Conservation (phyloP, 2,888 invertebrate genomes). For the Endomychus coccineus region DNA sequence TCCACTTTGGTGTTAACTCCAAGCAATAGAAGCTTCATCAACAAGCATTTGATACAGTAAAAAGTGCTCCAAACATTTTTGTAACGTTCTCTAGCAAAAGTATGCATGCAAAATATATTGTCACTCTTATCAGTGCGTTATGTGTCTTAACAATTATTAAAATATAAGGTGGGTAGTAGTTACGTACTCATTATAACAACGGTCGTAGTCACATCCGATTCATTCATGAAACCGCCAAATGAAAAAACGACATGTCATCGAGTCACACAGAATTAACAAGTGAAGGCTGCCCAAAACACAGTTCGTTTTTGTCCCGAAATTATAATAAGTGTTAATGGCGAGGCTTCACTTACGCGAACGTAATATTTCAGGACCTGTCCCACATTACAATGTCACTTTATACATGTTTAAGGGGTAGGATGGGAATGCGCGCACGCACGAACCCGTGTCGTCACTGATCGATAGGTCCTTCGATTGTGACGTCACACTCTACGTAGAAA, state of each 20-base stretch:
- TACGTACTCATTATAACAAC: too few relatives aligned
- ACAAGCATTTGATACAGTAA: too few relatives aligned
- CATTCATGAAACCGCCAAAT: conserved; percentile 18
- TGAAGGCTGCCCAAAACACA: neutral
- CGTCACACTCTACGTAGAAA: too few relatives aligned
- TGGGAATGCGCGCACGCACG: conserved; percentile 18
- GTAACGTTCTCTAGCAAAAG: too few relatives aligned
- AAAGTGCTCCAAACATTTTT: too few relatives aligned
- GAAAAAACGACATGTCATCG: conserved; percentile 21
- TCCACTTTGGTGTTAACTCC: too few relatives aligned
- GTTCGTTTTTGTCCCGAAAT: neutral
- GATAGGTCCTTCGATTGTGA: conserved; percentile 24
- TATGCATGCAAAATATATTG: too few relatives aligned
- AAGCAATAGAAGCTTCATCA: too few relatives aligned
- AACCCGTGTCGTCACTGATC: conserved; percentile 26
- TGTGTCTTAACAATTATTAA: too few relatives aligned
- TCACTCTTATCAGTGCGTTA: too few relatives aligned
- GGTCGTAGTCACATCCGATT: too few relatives aligned
- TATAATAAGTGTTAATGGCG: neutral
- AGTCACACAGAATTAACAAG: conserved; percentile 7
- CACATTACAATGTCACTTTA: conserved; percentile 28
- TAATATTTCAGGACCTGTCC: conserved; percentile 20
- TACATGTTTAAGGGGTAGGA: conserved; percentile 7
- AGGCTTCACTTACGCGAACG: conserved; percentile 8
- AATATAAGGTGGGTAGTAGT: too few relatives aligned